Evolutionary conservation across 2,113 vertebrate genomes (phyloP).

Genomic region (Aviceda subcristata): DNA sequence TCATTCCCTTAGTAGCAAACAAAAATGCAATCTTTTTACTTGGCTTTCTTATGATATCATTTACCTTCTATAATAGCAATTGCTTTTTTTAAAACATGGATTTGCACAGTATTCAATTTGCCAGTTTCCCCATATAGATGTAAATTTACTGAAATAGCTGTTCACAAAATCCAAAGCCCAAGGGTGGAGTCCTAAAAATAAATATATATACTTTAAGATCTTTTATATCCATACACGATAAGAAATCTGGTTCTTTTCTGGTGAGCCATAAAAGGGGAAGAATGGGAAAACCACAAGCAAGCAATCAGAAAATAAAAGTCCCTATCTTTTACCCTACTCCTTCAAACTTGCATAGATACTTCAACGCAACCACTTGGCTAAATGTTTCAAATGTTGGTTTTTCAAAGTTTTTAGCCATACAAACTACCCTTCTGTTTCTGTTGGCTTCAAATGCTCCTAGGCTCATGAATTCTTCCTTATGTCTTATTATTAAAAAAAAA

Average conservation of each 20-base stretch:
- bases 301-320: conserved; percentile 7
- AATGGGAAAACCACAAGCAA: conserved; percentile 20
- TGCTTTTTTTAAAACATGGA: conserved; percentile 68
- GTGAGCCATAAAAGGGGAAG: conserved; percentile 13
- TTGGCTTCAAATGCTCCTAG: neutral
- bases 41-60: conserved; percentile 70
- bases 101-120: conserved; percentile 72
- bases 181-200: conserved; percentile 67
- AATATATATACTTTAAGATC: conserved; percentile 24
- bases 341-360: neutral
- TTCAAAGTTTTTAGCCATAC: conserved; percentile 35
- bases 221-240: neutral
- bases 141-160: conserved; percentile 68
- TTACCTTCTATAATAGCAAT: conserved; percentile 74
- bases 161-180: conserved; percentile 52
- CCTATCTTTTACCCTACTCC: neutral
- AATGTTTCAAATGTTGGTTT: conserved; percentile 13
- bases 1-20: conserved; percentile 64
- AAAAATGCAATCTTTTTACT: conserved; percentile 58
- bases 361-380: conserved; percentile 9
- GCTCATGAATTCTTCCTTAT: neutral
- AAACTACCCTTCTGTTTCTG: conserved; percentile 45
- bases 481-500: conserved; percentile 16
- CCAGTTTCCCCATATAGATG: conserved; percentile 69
- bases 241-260: conserved; percentile 21